These are phyloP conservation scores for Carassius gibelio DNA, from an alignment of 2,113 vertebrate species.

Conservation along the genomic window DNA sequence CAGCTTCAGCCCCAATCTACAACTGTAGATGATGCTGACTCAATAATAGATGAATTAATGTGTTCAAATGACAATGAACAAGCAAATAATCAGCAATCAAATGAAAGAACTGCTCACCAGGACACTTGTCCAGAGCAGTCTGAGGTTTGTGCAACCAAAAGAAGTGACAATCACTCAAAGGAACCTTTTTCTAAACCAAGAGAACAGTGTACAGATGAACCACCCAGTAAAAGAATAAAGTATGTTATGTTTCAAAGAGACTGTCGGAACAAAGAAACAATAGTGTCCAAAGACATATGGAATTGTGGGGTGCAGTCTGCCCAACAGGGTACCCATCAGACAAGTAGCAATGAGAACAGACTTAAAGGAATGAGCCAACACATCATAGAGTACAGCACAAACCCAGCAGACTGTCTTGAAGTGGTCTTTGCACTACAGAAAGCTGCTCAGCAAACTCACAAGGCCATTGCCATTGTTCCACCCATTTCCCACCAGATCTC, in stretches of 20 bases:
- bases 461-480: constrained; percentile 57
- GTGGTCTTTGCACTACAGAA: constrained; percentile 14
- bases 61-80: background rate
- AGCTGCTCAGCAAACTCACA: constrained; percentile 21
- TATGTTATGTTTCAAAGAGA: background rate
- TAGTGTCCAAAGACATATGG: background rate
- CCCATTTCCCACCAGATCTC: constrained; percentile 53
- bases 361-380: background rate
- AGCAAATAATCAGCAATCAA: background rate
- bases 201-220: background rate
- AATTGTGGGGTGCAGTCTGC: background rate
- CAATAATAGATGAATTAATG: background rate
- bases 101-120: background rate
- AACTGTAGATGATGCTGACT: background rate
- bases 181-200: background rate
- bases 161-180: background rate
- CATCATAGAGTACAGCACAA: background rate
- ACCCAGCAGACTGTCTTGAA: constrained; percentile 24
- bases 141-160: background rate
- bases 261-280: background rate
- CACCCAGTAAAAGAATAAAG: background rate
- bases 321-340: background rate
- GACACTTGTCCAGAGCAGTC: background rate
- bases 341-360: background rate
- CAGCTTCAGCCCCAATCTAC: background rate